Percentiles rank a stretch among this genome's conserved stretches.
Conservation (phyloP, 2,888 invertebrate genomes). For the Alviniconcha strummeri region DNA sequence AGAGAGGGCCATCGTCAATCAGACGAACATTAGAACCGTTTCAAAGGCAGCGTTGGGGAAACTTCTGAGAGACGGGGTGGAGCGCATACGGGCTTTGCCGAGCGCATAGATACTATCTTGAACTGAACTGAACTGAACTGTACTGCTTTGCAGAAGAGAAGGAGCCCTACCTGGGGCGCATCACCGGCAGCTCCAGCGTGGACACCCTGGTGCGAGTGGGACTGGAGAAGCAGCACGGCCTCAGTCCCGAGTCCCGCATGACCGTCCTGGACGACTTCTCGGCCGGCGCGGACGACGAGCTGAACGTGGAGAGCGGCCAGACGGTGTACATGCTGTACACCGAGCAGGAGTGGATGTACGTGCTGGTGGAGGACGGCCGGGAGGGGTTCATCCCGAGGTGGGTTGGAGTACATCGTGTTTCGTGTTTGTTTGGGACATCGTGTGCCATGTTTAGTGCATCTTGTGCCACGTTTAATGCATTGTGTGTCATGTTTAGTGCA, state of each 20-base stretch:
- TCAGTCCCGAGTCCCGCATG: constrained; percentile 50
- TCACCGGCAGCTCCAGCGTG: constrained; percentile 95
- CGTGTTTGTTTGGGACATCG: not conserved
- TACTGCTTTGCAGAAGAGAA: constrained; percentile 28
- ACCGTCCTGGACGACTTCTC: constrained; percentile 83
- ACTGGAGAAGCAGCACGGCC: constrained; percentile 85
- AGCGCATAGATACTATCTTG: not conserved
- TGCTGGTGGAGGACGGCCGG: constrained; percentile 90
- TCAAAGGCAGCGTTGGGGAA: not conserved
- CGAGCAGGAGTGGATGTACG: constrained; percentile 98
- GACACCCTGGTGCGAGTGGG: constrained; percentile 92
- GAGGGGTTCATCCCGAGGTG: constrained; percentile 97
- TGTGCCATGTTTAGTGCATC: too few relatives aligned
- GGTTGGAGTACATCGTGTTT: not conserved
- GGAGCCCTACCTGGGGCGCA: constrained; percentile 80
- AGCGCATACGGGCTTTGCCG: not conserved
- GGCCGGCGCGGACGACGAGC: constrained; percentile 79
- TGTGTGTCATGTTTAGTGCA: too few relatives aligned
- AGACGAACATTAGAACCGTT: not conserved
- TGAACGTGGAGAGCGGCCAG: constrained; percentile 65
- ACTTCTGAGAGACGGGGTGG: not conserved
- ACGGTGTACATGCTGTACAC: constrained; percentile 95
- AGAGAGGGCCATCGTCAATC: not conserved
- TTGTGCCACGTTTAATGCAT: too few relatives aligned
- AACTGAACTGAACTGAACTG: not conserved